Evolutionary conservation across 1,140 invertebrate genomes (phyloP), one percentile per base, ranked within the genome.

Genomic region (Mercenaria mercenaria): DNA sequence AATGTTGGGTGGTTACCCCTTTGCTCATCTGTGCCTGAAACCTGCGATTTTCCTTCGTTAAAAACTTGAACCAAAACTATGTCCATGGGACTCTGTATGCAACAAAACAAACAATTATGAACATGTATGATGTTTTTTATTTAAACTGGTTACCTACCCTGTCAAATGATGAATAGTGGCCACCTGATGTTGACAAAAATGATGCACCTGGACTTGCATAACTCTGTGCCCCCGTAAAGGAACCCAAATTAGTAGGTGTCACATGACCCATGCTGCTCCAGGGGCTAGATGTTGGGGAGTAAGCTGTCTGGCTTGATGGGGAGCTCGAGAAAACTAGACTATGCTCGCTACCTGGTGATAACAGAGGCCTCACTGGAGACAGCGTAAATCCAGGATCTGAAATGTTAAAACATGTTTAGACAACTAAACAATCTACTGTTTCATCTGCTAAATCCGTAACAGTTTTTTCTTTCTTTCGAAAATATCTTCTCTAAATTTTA

Each of bases 241-340:
- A 88, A 13, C 86, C 86, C 29, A 41, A 11, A 82, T 89, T 89
- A 29, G 87, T 89, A 39, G 87, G 87, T 8, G 87, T 89, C 64
- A 89, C 47, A 69, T 89, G 87, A 52, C 87, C 79, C 2, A 72
- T 18, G 34, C 77, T 81, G 52, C 87, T 52, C 87, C 87, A 89
- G 10, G 77, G 87, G 32, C 79, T 89, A 29, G 72, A 87, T 15
- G 76, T 69, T 6, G 87, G 87, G 4, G 87, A 72, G 47, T 89
- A 89, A 0, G 87, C 77, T 3, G 79, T 52, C 43, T 89, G 87
- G 29, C 77, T 72, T n/a, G 79, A 67, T 87, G 85, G 72, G 8
- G 79, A 47, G 32, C 37, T 74, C 29, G 77, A 50, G 64, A 89
- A 89, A 0, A 89, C 43, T 11, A 81, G 79, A 59, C 87, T 89